These are phyloP conservation scores for Rhynchopsitta pachyrhyncha DNA, from an alignment of 2,113 vertebrate species.

Conservation along the genomic window DNA sequence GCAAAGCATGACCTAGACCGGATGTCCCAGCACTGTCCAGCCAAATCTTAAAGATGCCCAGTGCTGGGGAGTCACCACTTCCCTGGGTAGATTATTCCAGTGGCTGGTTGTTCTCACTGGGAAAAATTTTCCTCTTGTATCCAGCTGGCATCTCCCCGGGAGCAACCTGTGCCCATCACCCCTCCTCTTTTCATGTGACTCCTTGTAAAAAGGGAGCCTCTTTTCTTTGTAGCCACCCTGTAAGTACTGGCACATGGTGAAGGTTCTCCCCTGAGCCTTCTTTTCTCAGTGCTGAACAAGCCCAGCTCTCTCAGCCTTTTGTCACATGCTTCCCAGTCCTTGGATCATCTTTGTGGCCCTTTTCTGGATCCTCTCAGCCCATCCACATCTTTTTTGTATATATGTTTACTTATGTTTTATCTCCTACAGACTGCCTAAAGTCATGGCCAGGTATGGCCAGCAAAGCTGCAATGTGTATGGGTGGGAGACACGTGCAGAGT, in stretches of 20 bases:
- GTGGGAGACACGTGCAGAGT: neutral
- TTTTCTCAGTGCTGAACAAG: neutral
- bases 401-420: neutral
- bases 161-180: neutral
- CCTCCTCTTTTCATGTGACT: neutral
- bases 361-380: neutral
- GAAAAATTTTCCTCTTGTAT: neutral
- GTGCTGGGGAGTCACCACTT: neutral
- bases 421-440: neutral
- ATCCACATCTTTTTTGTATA: neutral
- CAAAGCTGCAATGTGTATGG: fast-evolving
- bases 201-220: neutral
- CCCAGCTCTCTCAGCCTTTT: neutral
- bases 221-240: neutral
- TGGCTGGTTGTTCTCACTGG: neutral
- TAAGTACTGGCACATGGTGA: neutral
- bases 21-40: neutral
- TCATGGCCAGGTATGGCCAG: neutral
- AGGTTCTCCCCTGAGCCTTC: neutral
- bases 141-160: neutral
- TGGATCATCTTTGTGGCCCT: neutral
- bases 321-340: neutral
- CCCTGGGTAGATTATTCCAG: neutral
- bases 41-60: neutral
- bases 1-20: neutral